Evolutionary conservation across 2,113 vertebrate genomes (phyloP), one percentile per base, ranked within the genome.

Genomic region (Rhipidura dahli): DNA sequence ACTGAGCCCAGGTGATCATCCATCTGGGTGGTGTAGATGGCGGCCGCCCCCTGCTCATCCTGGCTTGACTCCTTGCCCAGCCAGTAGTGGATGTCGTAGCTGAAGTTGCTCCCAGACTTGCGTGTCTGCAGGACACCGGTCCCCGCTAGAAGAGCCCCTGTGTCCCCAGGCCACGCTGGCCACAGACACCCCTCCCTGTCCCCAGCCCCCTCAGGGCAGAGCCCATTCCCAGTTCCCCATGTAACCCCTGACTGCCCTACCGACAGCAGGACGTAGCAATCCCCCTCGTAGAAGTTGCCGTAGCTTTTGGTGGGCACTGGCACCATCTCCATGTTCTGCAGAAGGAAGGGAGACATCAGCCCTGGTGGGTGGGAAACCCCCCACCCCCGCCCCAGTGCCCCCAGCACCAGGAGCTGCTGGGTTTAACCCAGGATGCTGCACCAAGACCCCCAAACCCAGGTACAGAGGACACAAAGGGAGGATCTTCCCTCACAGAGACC

Each of bases 81-180:
- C 99, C 99, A 99, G 97, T 96, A 99, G 97, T 99, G 99, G 95
- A 99, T 97, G 88, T 98, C 97, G 6, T 99, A 99, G 84, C 96
- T 97, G 94, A 98, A 97, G 76, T 5, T 84, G 73, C 59, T 98
- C 73, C 97, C 96, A 0, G 93, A 97, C 95, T 98, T 99, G 82
- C 98, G 98, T 1, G 98, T 98, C 99, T 99, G 90, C 45, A 51
- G 76, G 68, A 90, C 66, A 93, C 9, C 44, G 0, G 21, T 28
- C 33, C 42, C 20, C 3, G 0, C 12, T 89, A 86, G 82, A 69
- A 81, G 11, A 79, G 26, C 15, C 37, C n/a, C 30, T 1, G 2
- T 49, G 44, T 37, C 39, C 78, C 66, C 61, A 53, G 51, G 61
- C 24, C 40, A 17, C 2, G 5, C 30, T 23, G 57, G 26, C 39